Evolutionary conservation across 2,113 vertebrate genomes (phyloP).

Genomic region (Xiphorhynchus elegans): DNA sequence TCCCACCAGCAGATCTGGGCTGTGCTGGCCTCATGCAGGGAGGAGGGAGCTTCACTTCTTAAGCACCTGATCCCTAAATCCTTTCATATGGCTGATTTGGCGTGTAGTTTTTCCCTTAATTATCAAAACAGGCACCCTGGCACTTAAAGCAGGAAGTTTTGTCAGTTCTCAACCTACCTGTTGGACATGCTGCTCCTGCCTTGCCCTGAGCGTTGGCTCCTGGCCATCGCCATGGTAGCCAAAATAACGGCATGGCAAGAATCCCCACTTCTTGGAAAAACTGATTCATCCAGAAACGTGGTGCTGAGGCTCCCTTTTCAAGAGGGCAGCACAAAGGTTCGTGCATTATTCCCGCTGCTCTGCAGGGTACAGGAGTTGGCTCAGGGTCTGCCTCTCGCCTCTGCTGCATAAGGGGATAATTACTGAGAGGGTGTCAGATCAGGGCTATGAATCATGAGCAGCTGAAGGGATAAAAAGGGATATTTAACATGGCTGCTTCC

Average conservation of each 20-base stretch:
- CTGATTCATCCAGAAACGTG: neutral
- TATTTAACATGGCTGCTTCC: neutral
- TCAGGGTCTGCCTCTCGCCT: neutral
- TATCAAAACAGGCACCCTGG: neutral
- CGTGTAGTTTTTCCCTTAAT: neutral
- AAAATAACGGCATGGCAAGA: fast-evolving
- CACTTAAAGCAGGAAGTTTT: fast-evolving
- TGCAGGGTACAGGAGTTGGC: fast-evolving
- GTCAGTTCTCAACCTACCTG: neutral
- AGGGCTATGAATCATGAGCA: neutral
- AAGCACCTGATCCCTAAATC: too few species aligned
- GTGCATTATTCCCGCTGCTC: neutral
- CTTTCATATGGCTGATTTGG: neutral
- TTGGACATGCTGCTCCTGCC: fast-evolving
- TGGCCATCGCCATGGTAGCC: neutral
- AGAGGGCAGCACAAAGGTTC: neutral
- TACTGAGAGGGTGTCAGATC: neutral
- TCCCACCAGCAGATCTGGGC: neutral
- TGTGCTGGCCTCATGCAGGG: neutral
- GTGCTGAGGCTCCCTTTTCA: neutral
- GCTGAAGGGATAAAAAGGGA: neutral
- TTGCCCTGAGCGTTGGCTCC: neutral
- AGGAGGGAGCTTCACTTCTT: neutral
- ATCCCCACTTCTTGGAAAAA: neutral
- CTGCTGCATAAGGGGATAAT: neutral